Evolutionary conservation across 2,797 vertebrate species (phyloP).

Genomic region (Pipistrellus pygmaeus): DNA sequence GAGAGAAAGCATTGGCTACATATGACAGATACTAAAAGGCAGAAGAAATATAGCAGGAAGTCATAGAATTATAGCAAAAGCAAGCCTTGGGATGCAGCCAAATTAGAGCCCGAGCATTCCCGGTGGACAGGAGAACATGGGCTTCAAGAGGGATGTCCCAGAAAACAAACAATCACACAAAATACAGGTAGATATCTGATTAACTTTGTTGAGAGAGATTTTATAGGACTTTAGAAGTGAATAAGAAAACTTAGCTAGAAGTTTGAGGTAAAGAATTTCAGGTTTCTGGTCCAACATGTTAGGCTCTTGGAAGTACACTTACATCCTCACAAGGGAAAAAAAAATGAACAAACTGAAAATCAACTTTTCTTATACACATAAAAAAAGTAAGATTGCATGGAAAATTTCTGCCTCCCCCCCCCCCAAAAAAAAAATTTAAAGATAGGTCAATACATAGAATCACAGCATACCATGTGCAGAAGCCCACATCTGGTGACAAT

Average conservation of each 20-base stretch:
- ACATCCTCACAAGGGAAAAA: background rate
- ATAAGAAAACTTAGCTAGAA: background rate
- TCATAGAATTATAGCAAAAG: background rate
- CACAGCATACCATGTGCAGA: background rate
- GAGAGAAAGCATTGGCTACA: background rate
- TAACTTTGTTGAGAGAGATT: background rate
- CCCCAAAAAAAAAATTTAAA: background rate
- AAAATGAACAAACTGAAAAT: background rate
- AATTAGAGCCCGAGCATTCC: background rate
- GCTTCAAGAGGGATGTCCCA: background rate
- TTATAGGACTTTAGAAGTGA: background rate
- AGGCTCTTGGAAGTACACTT: background rate
- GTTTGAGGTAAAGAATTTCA: background rate
- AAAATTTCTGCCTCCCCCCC: background rate
- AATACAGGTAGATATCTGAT: background rate
- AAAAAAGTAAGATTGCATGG: background rate
- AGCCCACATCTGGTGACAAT: background rate
- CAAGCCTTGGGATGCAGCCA: background rate
- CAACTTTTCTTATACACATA: background rate
- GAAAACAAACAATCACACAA: background rate
- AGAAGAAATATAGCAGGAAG: background rate
- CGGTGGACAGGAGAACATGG: fast-evolving
- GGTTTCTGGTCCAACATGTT: background rate
- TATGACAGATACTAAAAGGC: background rate
- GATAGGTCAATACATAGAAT: background rate